Evolutionary conservation across 2,888 invertebrate genomes (phyloP).

Genomic region (Sylvicola cinctus): DNA sequence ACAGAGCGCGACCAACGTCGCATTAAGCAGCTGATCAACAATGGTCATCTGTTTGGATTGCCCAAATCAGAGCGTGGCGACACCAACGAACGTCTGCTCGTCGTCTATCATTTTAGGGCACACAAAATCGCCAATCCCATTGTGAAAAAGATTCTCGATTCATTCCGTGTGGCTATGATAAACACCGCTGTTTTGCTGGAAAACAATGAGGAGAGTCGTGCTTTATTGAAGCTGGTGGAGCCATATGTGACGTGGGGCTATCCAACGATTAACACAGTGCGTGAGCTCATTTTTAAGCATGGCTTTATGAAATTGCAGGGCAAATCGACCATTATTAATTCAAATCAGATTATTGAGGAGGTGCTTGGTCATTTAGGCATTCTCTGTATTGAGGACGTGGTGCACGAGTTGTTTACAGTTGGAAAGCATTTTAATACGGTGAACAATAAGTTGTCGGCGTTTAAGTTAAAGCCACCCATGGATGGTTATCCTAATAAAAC

Average conservation of each 20-base stretch:
- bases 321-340: constrained; percentile 22
- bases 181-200: constrained; percentile 20
- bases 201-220: constrained; percentile 20
- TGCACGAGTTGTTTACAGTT: constrained; percentile 23
- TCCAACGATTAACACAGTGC: constrained; percentile 18
- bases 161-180: constrained; percentile 15
- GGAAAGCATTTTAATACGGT: constrained; percentile 21
- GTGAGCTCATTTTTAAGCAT: constrained; percentile 23
- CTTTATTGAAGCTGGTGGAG: constrained; percentile 21
- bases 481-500: constrained; percentile 24
- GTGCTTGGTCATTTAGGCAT: constrained; percentile 21
- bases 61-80: constrained; percentile 14
- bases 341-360: constrained; percentile 24
- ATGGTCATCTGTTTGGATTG: constrained; percentile 10
- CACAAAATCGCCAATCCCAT: constrained; percentile 20
- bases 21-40: not conserved
- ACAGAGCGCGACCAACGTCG: constrained; percentile 14
- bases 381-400: constrained; percentile 25
- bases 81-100: constrained; percentile 13
- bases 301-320: constrained; percentile 20
- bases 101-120: constrained; percentile 23
- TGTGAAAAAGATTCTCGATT: constrained; percentile 16
- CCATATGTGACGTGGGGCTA: constrained; percentile 23
- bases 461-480: constrained; percentile 20
- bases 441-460: constrained; percentile 17